Percentiles rank a stretch among this genome's conserved stretches.
Evolutionary conservation across 2,113 vertebrate genomes (phyloP).

Genomic region (Callithrix jacchus): DNA sequence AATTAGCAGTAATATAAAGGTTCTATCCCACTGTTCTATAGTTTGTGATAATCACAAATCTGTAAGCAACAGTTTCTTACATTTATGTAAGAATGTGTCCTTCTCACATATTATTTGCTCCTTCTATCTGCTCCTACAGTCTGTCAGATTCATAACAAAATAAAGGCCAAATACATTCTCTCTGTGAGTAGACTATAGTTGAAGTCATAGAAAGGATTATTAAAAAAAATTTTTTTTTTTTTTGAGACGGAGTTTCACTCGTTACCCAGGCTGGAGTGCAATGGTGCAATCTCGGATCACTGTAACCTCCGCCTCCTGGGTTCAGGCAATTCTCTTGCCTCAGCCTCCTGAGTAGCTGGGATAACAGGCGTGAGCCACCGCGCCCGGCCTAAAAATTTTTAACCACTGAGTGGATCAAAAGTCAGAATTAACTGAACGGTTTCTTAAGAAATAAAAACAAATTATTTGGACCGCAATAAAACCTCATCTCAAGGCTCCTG

Average conservation of each 20-base stretch:
- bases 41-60: background rate
- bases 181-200: background rate
- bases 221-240: no score
- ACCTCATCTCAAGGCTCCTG: background rate
- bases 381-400: no score
- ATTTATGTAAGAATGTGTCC: background rate
- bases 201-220: background rate
- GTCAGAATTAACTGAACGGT: background rate
- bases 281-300: no score
- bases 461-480: background rate
- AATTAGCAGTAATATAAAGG: background rate
- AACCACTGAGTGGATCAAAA: background rate
- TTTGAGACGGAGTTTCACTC: no score
- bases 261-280: no score
- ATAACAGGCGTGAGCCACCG: no score
- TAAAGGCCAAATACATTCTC: background rate
- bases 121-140: background rate
- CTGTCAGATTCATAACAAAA: background rate
- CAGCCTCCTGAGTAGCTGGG: no score
- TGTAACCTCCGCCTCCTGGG: no score
- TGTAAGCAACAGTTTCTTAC: background rate
- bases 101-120: background rate
- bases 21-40: background rate
- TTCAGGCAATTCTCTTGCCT: no score
- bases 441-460: background rate